Evolutionary conservation across 1,140 invertebrate genomes (phyloP).

Genomic region (Acarapis woodi): DNA sequence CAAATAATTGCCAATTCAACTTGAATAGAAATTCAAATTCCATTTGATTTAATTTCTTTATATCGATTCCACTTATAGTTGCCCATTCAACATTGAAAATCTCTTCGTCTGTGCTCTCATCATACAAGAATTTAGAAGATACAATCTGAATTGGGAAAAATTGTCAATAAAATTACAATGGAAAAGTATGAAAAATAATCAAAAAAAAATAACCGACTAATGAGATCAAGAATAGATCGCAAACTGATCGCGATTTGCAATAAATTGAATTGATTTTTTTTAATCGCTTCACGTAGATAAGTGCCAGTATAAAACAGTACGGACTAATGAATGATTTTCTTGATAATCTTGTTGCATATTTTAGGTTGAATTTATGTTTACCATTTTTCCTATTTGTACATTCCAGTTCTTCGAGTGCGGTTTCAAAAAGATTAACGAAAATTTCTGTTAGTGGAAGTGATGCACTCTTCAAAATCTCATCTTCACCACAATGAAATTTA

Average conservation of each 20-base stretch:
- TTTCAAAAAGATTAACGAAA: conserved; percentile 46
- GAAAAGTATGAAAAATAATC: not conserved
- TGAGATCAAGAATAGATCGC: conserved; percentile 67
- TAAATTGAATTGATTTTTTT: conserved; percentile 50
- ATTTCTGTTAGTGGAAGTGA: conserved; percentile 22
- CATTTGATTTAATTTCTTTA: conserved; percentile 41
- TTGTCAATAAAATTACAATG: conserved; percentile 10
- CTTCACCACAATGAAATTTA: conserved; percentile 11
- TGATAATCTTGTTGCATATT: conserved; percentile 41
- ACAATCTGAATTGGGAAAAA: conserved; percentile 60
- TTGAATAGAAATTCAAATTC: conserved; percentile 63
- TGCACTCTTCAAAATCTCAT: conserved; percentile 14
- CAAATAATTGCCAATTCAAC: conserved; percentile 22
- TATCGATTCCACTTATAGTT: conserved; percentile 35
- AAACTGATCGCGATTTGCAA: conserved; percentile 41
- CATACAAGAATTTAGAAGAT: conserved; percentile 73
- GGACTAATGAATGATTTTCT: conserved; percentile 51
- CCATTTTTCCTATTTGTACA: conserved; percentile 23
- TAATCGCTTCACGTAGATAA: conserved; percentile 46
- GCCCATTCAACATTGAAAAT: conserved; percentile 40
- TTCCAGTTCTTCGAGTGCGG: conserved; percentile 24
- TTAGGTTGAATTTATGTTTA: conserved; percentile 42
- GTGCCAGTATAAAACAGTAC: conserved; percentile 38
- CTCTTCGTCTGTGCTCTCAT: conserved; percentile 62
- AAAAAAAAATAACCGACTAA: conserved; percentile 28